Evolutionary conservation across 37 sponge, comb jelly and placozoan species (phyloP).

Genomic region (Cladorhizidae sp.): DNA sequence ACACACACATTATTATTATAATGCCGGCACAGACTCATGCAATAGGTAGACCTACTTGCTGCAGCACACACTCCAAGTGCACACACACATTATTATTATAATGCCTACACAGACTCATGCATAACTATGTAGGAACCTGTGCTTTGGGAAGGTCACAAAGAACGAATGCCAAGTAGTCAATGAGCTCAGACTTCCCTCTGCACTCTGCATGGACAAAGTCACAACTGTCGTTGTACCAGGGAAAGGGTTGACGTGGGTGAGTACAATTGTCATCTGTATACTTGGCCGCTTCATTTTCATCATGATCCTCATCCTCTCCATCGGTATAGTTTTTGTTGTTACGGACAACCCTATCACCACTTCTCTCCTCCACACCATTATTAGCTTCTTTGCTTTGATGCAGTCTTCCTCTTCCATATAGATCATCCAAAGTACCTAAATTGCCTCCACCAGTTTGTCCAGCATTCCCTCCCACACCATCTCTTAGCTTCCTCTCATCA

Average conservation of each 20-base stretch:
- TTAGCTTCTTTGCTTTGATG: too few species aligned
- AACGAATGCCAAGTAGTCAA: conserved; percentile 68
- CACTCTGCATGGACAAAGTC: conserved; percentile 52
- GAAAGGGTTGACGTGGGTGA: not conserved
- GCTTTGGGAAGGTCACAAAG: conserved; percentile 46
- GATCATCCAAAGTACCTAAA: too few species aligned
- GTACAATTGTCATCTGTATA: conserved; percentile 20
- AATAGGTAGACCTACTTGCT: too few species aligned
- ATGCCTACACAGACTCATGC: too few species aligned
- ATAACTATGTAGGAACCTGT: too few species aligned
- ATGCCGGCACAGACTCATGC: not conserved
- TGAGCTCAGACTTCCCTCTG: conserved; percentile 30
- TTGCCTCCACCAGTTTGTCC: too few species aligned
- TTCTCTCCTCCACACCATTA: not conserved
- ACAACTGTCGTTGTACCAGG: conserved; percentile 60
- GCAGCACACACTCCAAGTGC: not conserved
- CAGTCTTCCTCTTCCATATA: too few species aligned
- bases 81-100: too few species aligned
- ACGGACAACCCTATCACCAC: not conserved
- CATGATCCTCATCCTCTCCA: not conserved
- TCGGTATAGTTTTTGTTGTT: too few species aligned
- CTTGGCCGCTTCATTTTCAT: not conserved
- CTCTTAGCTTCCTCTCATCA: too few species aligned
- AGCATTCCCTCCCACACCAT: too few species aligned
- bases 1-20: too few species aligned